Percentiles rank a stretch among this genome's conserved stretches.
Conservation (phyloP, 2,888 invertebrate species). For the Aplocera efformata region DNA sequence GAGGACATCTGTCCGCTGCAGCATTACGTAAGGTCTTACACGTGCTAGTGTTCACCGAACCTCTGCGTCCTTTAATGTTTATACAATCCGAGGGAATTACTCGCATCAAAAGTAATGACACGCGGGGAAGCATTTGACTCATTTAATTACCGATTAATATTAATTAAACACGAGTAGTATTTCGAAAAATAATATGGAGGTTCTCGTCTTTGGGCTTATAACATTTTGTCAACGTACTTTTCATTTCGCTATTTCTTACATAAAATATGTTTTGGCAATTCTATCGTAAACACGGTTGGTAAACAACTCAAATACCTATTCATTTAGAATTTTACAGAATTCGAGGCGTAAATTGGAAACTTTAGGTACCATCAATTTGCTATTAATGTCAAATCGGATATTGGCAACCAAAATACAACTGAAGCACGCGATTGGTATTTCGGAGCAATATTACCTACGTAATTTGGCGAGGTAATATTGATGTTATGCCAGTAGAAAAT, state of each 20-base stretch:
- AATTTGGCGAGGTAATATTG: conserved; percentile 45
- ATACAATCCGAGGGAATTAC: neutral
- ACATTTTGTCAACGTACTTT: too few relatives aligned
- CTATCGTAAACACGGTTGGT: neutral
- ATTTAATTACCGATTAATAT: too few relatives aligned
- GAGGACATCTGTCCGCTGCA: conserved; percentile 59
- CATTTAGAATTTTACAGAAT: conserved; percentile 8
- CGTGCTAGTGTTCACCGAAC: conserved; percentile 22
- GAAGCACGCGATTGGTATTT: conserved; percentile 9
- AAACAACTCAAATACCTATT: conserved; percentile 10
- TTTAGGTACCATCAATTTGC: conserved; percentile 1
- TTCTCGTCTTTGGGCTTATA: too few relatives aligned
- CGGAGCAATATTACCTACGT: conserved; percentile 13
- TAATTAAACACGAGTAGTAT: too few relatives aligned
- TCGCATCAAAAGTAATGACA: neutral
- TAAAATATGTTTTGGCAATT: neutral
- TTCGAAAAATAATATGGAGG: too few relatives aligned
- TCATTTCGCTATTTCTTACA: too few relatives aligned
- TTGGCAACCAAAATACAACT: conserved; percentile 8
- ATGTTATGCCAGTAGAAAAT: conserved; percentile 48
- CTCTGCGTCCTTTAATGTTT: conserved; percentile 17
- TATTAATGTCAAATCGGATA: conserved; percentile 6
- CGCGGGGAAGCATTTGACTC: too few relatives aligned
- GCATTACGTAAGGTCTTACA: conserved; percentile 54
- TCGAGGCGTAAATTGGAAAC: conserved; percentile 8